Conservation (phyloP, 1,140 invertebrate genomes). For the Amyelois transitella region DNA sequence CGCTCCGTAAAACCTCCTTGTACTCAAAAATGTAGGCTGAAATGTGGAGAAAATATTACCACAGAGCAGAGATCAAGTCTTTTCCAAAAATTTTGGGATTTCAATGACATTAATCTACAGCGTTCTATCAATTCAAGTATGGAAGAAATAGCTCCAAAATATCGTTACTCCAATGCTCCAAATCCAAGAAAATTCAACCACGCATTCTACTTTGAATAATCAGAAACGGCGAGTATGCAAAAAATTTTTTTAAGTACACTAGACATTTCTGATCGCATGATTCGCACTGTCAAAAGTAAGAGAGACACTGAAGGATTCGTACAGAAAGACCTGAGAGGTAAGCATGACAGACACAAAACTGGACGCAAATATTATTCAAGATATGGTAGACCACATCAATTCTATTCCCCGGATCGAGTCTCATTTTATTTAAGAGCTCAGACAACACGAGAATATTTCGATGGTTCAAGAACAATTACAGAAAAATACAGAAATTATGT, state of each 20-base stretch:
- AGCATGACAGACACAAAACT: slow-evolving; percentile 1
- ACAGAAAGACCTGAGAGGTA: slow-evolving; percentile 8
- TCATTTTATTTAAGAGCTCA: slow-evolving; percentile 36
- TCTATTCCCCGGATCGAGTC: slow-evolving; percentile 38
- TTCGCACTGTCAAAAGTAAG: slow-evolving; percentile 30
- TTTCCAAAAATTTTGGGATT: slow-evolving; percentile 9
- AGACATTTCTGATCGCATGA: slow-evolving; percentile 19
- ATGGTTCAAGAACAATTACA: slow-evolving; percentile 33
- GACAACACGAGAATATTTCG: slow-evolving; percentile 38
- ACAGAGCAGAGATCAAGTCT: slow-evolving; percentile 7
- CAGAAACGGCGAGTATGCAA: slow-evolving; percentile 21
- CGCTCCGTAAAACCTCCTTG: slow-evolving; percentile 14
- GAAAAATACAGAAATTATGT: too few relatives aligned
- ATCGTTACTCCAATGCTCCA: slow-evolving; percentile 12
- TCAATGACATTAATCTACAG: slow-evolving; percentile 13
- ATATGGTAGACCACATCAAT: slow-evolving; percentile 28
- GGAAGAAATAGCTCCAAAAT: slow-evolving; percentile 8
- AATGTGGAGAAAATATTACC: slow-evolving; percentile 10
- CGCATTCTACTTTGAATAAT: slow-evolving; percentile 19
- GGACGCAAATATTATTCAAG: neutral
- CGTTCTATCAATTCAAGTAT: slow-evolving; percentile 16
- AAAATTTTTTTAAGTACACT: slow-evolving; percentile 24
- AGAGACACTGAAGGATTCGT: slow-evolving; percentile 15
- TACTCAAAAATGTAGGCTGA: slow-evolving; percentile 16
- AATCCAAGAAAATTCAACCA: slow-evolving; percentile 17